Evolutionary conservation across 2,113 vertebrate genomes (phyloP).

Genomic region (Engraulis encrasicolus): DNA sequence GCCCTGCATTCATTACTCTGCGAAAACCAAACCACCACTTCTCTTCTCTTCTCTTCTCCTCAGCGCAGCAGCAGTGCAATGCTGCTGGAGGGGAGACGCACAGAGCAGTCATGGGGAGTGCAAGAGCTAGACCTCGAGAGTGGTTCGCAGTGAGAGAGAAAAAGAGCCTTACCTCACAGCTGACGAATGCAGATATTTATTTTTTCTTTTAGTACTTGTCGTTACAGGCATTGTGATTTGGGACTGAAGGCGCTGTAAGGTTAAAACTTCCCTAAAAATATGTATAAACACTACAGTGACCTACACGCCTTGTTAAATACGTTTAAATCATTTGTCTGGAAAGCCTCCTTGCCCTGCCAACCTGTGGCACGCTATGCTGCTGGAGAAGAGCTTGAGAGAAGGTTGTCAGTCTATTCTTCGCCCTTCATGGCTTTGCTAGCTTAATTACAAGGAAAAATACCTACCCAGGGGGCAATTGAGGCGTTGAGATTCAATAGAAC

Average conservation of each 20-base stretch:
- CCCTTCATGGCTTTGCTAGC: constrained; percentile 66
- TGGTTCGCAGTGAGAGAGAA: too few relatives aligned
- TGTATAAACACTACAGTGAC: background rate
- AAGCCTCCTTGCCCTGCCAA: background rate
- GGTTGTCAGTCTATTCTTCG: constrained; percentile 62
- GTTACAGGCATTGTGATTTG: background rate
- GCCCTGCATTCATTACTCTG: background rate
- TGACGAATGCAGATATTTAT: too few relatives aligned
- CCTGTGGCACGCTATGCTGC: background rate
- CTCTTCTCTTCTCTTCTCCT: too few relatives aligned
- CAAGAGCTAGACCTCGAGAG: too few relatives aligned
- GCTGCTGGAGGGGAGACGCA: background rate
- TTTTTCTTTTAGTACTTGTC: too few relatives aligned
- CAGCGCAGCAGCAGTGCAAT: background rate
- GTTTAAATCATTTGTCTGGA: background rate
- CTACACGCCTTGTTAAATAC: background rate
- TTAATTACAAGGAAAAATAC: constrained; percentile 57
- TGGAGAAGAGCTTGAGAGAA: constrained; percentile 67
- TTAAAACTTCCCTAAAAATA: background rate
- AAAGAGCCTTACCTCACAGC: too few relatives aligned
- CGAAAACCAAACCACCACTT: background rate
- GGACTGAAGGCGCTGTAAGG: too few relatives aligned
- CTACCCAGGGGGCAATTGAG: background rate
- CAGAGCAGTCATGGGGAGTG: background rate
- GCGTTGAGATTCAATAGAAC: background rate